Conservation (phyloP, 1,140 invertebrate species). For the Drosophila asahinai region DNA sequence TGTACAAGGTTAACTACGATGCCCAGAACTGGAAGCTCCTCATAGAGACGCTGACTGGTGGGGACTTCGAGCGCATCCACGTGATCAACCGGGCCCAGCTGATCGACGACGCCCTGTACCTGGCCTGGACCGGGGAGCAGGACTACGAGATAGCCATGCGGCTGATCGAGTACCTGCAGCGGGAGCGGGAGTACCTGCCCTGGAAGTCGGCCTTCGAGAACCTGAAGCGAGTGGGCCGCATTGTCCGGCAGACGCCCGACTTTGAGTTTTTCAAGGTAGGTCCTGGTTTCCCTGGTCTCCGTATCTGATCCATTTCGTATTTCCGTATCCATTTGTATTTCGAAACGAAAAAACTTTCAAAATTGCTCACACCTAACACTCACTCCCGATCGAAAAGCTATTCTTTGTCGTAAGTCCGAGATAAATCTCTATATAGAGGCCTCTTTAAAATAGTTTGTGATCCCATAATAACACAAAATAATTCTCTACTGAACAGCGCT, state of each 20-base stretch:
- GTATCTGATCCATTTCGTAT: neutral
- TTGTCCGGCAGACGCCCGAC: conserved; percentile 85
- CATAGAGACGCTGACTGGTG: conserved; percentile 86
- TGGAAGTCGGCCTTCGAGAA: conserved; percentile 89
- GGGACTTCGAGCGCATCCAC: conserved; percentile 87
- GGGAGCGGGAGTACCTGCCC: conserved; percentile 89
- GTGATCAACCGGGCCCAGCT: conserved; percentile 92
- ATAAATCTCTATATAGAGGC: neutral
- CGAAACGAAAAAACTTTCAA: conserved; percentile 44
- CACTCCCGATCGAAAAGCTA: conserved; percentile 50
- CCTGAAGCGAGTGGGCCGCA: conserved; percentile 86
- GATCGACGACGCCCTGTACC: conserved; percentile 91
- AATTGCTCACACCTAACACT: conserved; percentile 44
- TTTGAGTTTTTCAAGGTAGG: conserved; percentile 87
- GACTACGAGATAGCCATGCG: conserved; percentile 89
- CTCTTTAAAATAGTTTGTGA: neutral
- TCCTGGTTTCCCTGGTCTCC: neutral
- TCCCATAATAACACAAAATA: neutral
- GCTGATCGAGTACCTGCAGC: conserved; percentile 87
- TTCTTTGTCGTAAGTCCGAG: conserved; percentile 73
- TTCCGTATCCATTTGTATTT: conserved; percentile 55
- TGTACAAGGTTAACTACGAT: conserved; percentile 93
- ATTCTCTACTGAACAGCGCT: conserved; percentile 85
- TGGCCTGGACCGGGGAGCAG: conserved; percentile 89
- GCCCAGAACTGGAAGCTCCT: conserved; percentile 89